phyloP scores from a whole-genome alignment of 2,797 vertebrate genomes.

The Triplophysa bombifrons region DNA sequence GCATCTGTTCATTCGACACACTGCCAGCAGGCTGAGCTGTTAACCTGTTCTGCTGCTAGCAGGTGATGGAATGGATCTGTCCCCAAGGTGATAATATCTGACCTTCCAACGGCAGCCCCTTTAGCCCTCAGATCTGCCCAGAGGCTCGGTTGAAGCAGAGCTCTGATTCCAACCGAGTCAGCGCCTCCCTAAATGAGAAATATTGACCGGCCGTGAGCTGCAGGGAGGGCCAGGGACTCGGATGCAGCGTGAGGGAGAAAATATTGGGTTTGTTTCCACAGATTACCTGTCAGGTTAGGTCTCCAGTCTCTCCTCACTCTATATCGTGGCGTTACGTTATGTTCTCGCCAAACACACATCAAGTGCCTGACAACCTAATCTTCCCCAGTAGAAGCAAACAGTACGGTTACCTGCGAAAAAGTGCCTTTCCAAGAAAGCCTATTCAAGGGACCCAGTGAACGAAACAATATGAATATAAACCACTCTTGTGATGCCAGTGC shows the following conservation, averaged over 20 bases:
- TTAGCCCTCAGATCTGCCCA: constrained; percentile 38
- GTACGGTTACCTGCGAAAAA: constrained; percentile 42
- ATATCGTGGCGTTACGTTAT: constrained; percentile 54
- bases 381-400: constrained; percentile 60
- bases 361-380: constrained; percentile 61
- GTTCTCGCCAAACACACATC: constrained; percentile 55
- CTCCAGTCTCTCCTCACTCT: constrained; percentile 46
- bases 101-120: constrained; percentile 45
- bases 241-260: constrained; percentile 53
- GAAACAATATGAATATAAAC: constrained; percentile 50
- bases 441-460: constrained; percentile 47
- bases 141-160: constrained; percentile 49
- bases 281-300: constrained; percentile 64
- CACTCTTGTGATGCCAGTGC: constrained; percentile 36
- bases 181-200: constrained; percentile 55
- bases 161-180: constrained; percentile 50
- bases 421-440: constrained; percentile 19
- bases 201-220: constrained; percentile 51
- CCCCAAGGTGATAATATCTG: constrained; percentile 50
- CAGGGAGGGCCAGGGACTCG: constrained; percentile 38
- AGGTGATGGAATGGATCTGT: constrained; percentile 47
- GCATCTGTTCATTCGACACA: not conserved
- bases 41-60: constrained; percentile 34
- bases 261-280: constrained; percentile 60
- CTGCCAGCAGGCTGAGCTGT: constrained; percentile 37